Base-by-base conservation (phyloP, 1,140 invertebrate species). In the Streblospio benedicti region DNA sequence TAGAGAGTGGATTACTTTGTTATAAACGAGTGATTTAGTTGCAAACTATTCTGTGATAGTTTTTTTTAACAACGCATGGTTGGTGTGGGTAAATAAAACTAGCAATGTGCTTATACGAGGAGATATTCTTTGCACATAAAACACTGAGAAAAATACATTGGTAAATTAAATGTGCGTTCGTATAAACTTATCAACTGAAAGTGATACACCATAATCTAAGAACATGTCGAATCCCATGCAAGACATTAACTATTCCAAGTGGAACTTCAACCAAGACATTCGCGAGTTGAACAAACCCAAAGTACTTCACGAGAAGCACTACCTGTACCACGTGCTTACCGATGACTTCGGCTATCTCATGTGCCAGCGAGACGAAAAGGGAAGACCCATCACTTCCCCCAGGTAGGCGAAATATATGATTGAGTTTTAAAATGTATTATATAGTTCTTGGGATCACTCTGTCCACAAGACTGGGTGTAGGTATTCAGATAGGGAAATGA, bases 211-310 rank as follows among this genome's bases (percentile, higher is more conserved):
- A n/a, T n/a, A n/a, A n/a, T n/a, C n/a, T n/a, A n/a, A n/a, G 65
- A 56, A 67, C 3, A 44, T 69, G 65, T 67, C 67, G 0, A 65
- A 69, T 45, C 62, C 63, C 2, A 71, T 72, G 68, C 66, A 71
- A 33, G 68, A 69, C 28, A 59, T 70, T 9, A 65, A 71, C 55
- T 72, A 72, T 59, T 51, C 57, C 4, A 54, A 56, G 9, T 62
- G 61, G 25, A 68, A 71, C 33, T 73, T 73, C 57, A 73, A 68
- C 53, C 25, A 63, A 9, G 65, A 70, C 23, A 61, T 61, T 23
- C 54, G 49, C 16, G 51, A 64, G 25, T 44, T 30, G 16, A 57
- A 65, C 9, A 69, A 73, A 54, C 71, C 71, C 1, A 55, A 61
- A 1, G 66, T 64, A 64, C 57, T 73, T 63, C 70, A 68, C 0